Percentiles rank a stretch among this genome's conserved stretches.
Evolutionary conservation across 2,888 invertebrate species (phyloP).

Genomic region (Callyntrura guangdongensis): DNA sequence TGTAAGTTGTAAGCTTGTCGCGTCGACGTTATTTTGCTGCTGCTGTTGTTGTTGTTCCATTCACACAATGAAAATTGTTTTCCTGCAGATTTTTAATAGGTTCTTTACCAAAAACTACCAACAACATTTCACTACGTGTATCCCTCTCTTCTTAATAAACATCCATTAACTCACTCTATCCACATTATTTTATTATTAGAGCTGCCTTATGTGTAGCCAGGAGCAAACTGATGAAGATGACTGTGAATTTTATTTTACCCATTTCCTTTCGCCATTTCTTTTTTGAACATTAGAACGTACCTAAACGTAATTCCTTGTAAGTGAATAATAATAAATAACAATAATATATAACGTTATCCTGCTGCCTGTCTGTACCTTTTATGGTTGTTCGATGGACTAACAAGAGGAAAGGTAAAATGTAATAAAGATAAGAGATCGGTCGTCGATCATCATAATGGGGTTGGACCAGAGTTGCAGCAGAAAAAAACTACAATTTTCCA

Average conservation of each 20-base stretch:
- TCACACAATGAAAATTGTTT: slow-evolving; percentile 47
- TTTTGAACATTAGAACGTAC: not conserved
- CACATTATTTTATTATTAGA: not conserved
- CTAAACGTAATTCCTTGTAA: slow-evolving; percentile 28
- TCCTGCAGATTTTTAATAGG: slow-evolving; percentile 46
- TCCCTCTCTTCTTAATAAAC: no score
- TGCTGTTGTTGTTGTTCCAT: slow-evolving; percentile 41
- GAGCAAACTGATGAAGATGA: slow-evolving; percentile 19
- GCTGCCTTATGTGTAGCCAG: not conserved
- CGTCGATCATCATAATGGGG: slow-evolving; percentile 27
- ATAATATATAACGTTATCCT: slow-evolving; percentile 11
- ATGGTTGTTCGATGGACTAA: slow-evolving; percentile 34
- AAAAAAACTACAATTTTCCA: slow-evolving; percentile 61
- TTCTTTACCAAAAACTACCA: not conserved
- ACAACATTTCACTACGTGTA: no score
- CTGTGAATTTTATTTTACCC: slow-evolving; percentile 37
- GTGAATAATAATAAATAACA: not conserved
- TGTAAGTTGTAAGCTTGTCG: slow-evolving; percentile 9
- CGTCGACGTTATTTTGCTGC: not conserved
- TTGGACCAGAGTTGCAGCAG: not conserved
- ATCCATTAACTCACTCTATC: not conserved
- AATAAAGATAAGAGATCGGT: slow-evolving; percentile 59
- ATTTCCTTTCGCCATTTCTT: slow-evolving; percentile 53
- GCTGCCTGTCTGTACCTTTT: not conserved
- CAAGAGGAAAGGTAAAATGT: slow-evolving; percentile 41